Conservation (phyloP, 1,140 invertebrate species). For the Caenorhabditis inopinata region DNA sequence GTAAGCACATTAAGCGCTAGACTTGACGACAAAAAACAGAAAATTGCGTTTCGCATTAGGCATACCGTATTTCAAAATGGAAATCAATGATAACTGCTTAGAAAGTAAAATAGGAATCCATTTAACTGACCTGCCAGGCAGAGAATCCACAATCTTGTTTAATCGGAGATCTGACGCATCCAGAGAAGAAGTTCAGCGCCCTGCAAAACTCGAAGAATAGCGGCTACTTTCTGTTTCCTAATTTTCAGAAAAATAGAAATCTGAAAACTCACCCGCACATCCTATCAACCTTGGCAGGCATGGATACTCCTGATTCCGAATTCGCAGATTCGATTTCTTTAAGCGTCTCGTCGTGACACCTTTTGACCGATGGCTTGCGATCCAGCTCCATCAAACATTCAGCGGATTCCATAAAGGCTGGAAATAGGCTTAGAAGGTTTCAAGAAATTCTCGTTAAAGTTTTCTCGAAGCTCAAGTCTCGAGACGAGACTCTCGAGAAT, state of each 20-base stretch:
- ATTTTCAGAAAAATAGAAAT: no score
- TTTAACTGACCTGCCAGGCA: conserved; percentile 54
- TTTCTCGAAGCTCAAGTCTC: no score
- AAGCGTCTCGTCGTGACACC: conserved; percentile 62
- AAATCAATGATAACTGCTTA: no score
- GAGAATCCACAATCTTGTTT: conserved; percentile 59
- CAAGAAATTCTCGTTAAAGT: neutral
- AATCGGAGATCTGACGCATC: conserved; percentile 60
- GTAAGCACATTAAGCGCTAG: no score
- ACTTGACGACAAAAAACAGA: no score
- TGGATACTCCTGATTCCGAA: conserved; percentile 50
- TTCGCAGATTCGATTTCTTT: conserved; percentile 64
- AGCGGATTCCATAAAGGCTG: conserved; percentile 63
- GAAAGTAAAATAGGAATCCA: no score
- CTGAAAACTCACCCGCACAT: conserved; percentile 62
- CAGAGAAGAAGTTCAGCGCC: conserved; percentile 64
- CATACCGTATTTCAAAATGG: no score
- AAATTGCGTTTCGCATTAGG: no score
- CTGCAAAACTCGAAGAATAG: no score
- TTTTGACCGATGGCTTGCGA: conserved; percentile 57
- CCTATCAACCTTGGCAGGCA: conserved; percentile 57
- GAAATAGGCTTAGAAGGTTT: neutral
- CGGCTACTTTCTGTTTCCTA: no score
- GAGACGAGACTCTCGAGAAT: conserved; percentile 32
- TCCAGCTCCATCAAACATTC: conserved; percentile 66